Conservation (phyloP, 2,797 vertebrate genomes). For the Tokudaia muenninki region DNA sequence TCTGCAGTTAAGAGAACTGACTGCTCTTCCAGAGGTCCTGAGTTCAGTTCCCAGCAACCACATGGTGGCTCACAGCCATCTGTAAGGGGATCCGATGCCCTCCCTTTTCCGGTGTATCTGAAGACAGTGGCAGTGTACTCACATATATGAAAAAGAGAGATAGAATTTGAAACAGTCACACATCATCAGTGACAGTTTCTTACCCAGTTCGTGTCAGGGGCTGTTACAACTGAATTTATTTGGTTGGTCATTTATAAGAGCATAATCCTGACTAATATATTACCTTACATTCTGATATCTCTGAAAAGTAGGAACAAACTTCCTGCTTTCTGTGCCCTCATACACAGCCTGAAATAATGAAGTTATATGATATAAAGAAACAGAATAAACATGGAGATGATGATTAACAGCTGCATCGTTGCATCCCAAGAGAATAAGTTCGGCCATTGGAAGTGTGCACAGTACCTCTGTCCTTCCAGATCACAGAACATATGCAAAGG, state of each 20-base stretch:
- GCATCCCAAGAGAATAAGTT: not conserved
- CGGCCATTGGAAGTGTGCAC: not conserved
- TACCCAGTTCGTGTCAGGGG: slow-evolving; percentile 32
- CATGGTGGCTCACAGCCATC: too few relatives aligned
- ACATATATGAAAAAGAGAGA: not conserved
- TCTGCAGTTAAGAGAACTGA: too few relatives aligned
- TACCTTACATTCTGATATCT: not conserved
- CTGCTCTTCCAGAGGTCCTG: too few relatives aligned
- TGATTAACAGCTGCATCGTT: not conserved
- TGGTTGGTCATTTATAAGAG: slow-evolving; percentile 37
- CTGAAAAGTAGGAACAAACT: slow-evolving; percentile 37
- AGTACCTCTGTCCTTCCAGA: not conserved
- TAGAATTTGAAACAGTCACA: slow-evolving; percentile 40
- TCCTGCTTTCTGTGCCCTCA: not conserved
- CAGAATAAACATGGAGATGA: not conserved
- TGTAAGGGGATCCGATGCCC: too few relatives aligned
- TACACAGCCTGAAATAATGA: not conserved
- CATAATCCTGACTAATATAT: slow-evolving; percentile 3
- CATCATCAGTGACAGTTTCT: not conserved
- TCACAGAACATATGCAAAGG: not conserved
- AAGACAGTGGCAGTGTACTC: too few relatives aligned
- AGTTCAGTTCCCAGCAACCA: too few relatives aligned
- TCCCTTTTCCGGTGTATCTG: too few relatives aligned
- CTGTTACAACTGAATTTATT: slow-evolving; percentile 39
- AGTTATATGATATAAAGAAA: not conserved